Percentiles rank a stretch among this genome's conserved stretches.
Evolutionary conservation across 2,888 invertebrate species (phyloP).

Genomic region (Nasonovia ribisnigri): DNA sequence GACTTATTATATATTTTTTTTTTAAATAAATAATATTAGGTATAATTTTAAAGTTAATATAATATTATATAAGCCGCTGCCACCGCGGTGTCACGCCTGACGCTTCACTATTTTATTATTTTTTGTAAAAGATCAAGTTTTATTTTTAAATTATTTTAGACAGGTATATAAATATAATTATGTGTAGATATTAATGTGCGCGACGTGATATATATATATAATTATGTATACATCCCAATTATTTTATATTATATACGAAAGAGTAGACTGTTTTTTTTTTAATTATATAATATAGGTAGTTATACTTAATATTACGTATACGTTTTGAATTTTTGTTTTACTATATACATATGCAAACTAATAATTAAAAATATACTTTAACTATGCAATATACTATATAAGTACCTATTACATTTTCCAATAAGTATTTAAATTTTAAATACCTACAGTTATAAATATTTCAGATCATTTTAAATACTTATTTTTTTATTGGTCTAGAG

Average conservation of each 20-base stretch:
- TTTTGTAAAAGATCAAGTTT: neutral
- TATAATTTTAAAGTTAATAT: neutral
- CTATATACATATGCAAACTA: neutral
- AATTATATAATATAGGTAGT: neutral
- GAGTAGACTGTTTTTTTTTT: slow-evolving; percentile 46
- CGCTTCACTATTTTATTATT: neutral
- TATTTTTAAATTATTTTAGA: slow-evolving; percentile 39
- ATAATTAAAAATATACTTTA: neutral
- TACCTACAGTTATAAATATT: neutral
- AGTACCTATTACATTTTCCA: neutral
- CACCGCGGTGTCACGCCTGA: neutral
- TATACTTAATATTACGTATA: neutral
- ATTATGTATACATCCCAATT: neutral
- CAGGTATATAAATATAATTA: neutral
- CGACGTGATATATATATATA: neutral
- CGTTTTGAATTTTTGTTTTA: neutral
- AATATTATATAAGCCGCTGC: neutral
- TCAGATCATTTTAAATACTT: neutral
- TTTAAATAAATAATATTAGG: neutral
- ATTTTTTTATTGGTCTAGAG: too few relatives aligned
- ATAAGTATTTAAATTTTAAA: neutral
- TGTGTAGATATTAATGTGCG: neutral
- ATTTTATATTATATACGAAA: slow-evolving; percentile 39
- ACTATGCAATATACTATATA: too few relatives aligned
- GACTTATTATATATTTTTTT: neutral